Percentiles rank a stretch among this genome's conserved stretches.
phyloP scores from a whole-genome alignment of 1,140 invertebrate species.

The Lasaia peninsularis region DNA sequence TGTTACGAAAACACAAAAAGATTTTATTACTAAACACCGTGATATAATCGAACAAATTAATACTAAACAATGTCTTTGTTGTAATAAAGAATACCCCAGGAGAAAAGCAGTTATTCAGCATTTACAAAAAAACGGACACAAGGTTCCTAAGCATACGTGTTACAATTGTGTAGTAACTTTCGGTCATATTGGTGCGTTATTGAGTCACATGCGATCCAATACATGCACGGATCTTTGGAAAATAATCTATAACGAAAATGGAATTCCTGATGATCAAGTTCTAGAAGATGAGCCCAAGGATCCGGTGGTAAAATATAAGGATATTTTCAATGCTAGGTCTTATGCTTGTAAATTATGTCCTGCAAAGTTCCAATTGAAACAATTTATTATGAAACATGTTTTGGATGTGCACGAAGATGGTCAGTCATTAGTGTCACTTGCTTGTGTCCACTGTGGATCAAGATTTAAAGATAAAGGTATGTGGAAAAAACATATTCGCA shows the following conservation, averaged over 20 bases:
- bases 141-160: constrained; percentile 77
- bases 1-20: constrained; percentile 65
- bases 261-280: constrained; percentile 69
- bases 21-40: constrained; percentile 68
- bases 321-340: constrained; percentile 71
- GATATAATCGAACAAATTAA: constrained; percentile 74
- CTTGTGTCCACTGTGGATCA: constrained; percentile 66
- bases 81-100: constrained; percentile 65
- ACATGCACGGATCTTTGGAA: constrained; percentile 73
- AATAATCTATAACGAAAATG: constrained; percentile 72
- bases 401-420: constrained; percentile 73
- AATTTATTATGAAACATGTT: constrained; percentile 75
- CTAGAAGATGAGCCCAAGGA: constrained; percentile 59
- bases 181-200: constrained; percentile 69
- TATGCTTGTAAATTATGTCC: constrained; percentile 74
- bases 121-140: constrained; percentile 73
- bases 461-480: constrained; percentile 66
- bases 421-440: constrained; percentile 54
- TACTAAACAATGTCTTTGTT: constrained; percentile 70
- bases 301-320: constrained; percentile 67
- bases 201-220: constrained; percentile 75
- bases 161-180: constrained; percentile 79
- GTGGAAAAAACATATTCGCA: constrained; percentile 72
- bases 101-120: constrained; percentile 75
- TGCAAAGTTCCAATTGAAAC: constrained; percentile 73